Base-by-base conservation (phyloP, 2,888 invertebrate genomes). In the Scaptomyza reducta region DNA sequence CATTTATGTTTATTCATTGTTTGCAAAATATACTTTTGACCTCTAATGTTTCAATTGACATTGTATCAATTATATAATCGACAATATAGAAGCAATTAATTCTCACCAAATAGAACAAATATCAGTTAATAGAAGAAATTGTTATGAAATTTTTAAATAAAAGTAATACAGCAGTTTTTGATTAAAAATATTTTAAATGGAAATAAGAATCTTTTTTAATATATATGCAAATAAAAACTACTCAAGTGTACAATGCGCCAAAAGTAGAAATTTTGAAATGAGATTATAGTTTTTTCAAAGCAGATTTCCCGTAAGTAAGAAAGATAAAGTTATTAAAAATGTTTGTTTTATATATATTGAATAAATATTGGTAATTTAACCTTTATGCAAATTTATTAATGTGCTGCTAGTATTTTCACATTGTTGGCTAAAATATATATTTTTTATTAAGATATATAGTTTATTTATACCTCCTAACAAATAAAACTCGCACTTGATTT, bases 1-100 rank as follows among this genome's bases (percentile, higher is more conserved):
- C 64, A 41, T 65, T 70, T 69, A 65, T 62, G 46, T 69, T 75
- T 65, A 72, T 81, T 51, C 50, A 62, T 55, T 46, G 47, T 0
- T 44, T 41, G 40, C 25, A n/a, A 13, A 27, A 16, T 9, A 33
- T 7, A 14, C 47, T 46, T 38, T 35, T 63, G 72, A 59, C 76
- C 66, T 60, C 29, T 47, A 51, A 33, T 7, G 18, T 9, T 44
- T n/a, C 27, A 46, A 40, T 49, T 71, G 69, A 60, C 70, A 70
- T 70, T 68, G 27, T 22, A 27, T 7, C 27, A 27, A 22, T 22
- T 22, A 9, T 6, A n/a, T 60, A 54, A 2, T n/a, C 35, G 53
- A 27, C 57, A 27, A 22, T 2, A 33, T 22, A 33, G 1, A n/a
- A 16, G 16, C 16, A 27, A 49, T 35, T 45, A 51, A 18, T n/a